A percentile compares a stretch with the other conserved stretches of the same genome.
phyloP scores from a whole-genome alignment of 2,797 vertebrate genomes.

The Melanotaenia nigrans region DNA sequence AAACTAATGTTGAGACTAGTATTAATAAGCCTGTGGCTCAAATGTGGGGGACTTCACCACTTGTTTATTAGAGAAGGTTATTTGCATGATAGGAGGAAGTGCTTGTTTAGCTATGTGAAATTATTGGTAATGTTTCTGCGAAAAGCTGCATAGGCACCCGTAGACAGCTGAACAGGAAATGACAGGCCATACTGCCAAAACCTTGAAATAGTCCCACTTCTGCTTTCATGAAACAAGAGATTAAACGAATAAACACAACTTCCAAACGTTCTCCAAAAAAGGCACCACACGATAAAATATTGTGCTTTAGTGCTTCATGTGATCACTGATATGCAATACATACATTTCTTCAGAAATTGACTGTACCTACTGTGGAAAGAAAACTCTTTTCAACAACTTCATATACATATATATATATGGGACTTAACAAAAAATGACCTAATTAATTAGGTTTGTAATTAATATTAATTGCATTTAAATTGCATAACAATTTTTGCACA shows the following conservation, averaged over 20 bases:
- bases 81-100: constrained; percentile 49
- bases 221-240: constrained; percentile 62
- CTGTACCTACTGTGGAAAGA: too few species aligned
- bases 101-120: constrained; percentile 33
- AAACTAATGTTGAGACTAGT: not conserved
- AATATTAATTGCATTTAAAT: too few species aligned
- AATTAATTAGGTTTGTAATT: too few species aligned
- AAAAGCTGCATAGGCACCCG: constrained; percentile 64
- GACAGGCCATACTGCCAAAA: constrained; percentile 69
- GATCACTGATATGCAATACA: too few species aligned
- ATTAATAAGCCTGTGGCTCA: not conserved
- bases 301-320: too few species aligned
- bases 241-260: constrained; percentile 2
- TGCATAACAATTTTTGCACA: too few species aligned
- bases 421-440: too few species aligned
- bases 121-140: constrained; percentile 68
- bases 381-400: too few species aligned
- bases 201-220: constrained; percentile 74
- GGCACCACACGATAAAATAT: too few species aligned
- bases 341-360: too few species aligned
- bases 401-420: too few species aligned
- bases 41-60: not conserved
- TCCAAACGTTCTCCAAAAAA: constrained; percentile 18
- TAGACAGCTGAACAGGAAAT: constrained; percentile 85
- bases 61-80: constrained; percentile 15